These are phyloP conservation scores for Amiota minor DNA, from an alignment of 2,888 invertebrate species.

Conservation along the genomic window DNA sequence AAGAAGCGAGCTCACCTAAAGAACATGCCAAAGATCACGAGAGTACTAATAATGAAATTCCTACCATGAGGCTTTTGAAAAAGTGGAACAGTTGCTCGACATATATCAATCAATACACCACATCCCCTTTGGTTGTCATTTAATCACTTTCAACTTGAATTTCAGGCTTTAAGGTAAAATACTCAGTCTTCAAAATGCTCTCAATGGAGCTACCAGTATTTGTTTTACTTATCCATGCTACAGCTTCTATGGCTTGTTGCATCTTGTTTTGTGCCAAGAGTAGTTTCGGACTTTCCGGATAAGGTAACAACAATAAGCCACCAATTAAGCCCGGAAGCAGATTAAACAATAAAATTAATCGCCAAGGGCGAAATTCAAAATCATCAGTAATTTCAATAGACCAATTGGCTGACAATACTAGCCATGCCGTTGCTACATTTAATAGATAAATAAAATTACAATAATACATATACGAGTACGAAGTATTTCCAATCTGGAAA, in stretches of 20 bases:
- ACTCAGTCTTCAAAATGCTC: constrained; percentile 48
- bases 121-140: constrained; percentile 45
- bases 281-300: constrained; percentile 65
- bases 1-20: constrained; percentile 52
- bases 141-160: constrained; percentile 44
- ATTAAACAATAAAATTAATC: constrained; percentile 58
- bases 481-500: background rate
- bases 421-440: constrained; percentile 60
- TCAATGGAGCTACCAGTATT: constrained; percentile 54
- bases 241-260: constrained; percentile 53
- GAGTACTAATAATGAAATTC: constrained; percentile 56
- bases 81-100: constrained; percentile 60
- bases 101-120: constrained; percentile 56
- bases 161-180: constrained; percentile 55
- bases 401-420: constrained; percentile 62
- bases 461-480: background rate
- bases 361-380: constrained; percentile 65
- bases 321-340: constrained; percentile 64
- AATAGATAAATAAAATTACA: background rate
- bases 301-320: constrained; percentile 53
- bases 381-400: constrained; percentile 53
- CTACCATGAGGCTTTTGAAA: constrained; percentile 65
- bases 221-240: constrained; percentile 62
- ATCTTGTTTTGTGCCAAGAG: constrained; percentile 57
- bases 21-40: constrained; percentile 62